phyloP scores from a whole-genome alignment of 2,797 vertebrate species.

The Pangasius djambal region DNA sequence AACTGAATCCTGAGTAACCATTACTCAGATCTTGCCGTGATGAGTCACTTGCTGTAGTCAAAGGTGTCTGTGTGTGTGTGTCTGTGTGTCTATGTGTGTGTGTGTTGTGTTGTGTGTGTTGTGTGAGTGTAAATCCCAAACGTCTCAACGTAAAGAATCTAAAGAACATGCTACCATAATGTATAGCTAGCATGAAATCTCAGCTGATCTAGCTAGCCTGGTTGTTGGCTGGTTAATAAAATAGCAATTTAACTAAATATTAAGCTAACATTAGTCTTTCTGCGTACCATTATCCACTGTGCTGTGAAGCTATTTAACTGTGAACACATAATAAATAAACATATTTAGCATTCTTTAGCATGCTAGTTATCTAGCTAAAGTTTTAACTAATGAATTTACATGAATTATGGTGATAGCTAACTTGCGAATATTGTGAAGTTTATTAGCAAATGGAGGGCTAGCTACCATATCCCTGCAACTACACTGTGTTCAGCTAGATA shows the following conservation, averaged over 20 bases:
- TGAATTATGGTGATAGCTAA: background rate
- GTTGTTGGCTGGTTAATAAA: background rate
- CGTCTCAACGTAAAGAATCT: background rate
- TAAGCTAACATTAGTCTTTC: background rate
- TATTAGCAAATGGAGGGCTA: background rate
- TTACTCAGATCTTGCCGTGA: background rate
- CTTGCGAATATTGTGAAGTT: background rate
- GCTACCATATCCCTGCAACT: background rate
- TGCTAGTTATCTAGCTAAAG: background rate
- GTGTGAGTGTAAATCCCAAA: background rate
- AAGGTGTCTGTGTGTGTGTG: background rate
- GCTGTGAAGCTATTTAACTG: background rate
- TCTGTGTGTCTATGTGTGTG: conserved; percentile 10
- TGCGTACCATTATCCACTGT: background rate
- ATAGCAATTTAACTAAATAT: background rate
- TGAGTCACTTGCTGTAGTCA: background rate
- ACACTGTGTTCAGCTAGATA: background rate
- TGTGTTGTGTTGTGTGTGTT: background rate
- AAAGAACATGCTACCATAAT: background rate
- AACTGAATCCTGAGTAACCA: background rate
- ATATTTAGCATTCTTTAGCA: background rate
- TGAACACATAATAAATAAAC: background rate
- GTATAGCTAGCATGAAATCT: background rate
- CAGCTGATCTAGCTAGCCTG: background rate
- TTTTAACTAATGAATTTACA: background rate